phyloP scores from a whole-genome alignment of 35 echinoderm and acorn worm genomes.

The Patiria miniata region DNA sequence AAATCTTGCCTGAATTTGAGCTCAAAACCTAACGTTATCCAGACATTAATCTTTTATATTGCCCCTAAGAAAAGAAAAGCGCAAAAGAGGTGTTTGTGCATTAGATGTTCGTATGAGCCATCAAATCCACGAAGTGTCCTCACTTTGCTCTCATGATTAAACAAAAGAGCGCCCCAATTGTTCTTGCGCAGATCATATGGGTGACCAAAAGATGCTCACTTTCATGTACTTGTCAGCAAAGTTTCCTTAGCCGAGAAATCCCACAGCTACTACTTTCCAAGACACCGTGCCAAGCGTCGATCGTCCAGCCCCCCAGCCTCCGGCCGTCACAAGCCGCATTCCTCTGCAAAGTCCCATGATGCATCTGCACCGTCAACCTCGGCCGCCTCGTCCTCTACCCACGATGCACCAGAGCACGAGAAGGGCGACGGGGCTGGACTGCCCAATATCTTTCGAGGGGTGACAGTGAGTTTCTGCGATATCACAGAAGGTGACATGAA shows the following conservation, averaged over 20 bases:
- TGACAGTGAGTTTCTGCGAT: slow-evolving; percentile 8
- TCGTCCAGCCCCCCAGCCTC: not conserved
- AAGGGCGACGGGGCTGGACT: not conserved
- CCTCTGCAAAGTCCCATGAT: not conserved
- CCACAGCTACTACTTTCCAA: slow-evolving; percentile 3
- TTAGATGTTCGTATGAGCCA: too few species aligned
- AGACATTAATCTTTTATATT: too few species aligned
- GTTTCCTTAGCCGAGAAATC: not conserved
- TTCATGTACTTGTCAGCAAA: too few species aligned
- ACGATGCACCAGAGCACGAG: not conserved
- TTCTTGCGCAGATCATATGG: too few species aligned
- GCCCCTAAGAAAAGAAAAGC: too few species aligned
- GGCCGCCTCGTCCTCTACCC: not conserved
- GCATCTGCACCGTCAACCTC: not conserved
- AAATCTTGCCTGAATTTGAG: too few species aligned
- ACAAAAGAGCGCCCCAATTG: too few species aligned
- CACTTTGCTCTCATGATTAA: too few species aligned
- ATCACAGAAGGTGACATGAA: not conserved
- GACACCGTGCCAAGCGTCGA: not conserved
- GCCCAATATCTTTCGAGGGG: not conserved
- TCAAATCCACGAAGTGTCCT: too few species aligned
- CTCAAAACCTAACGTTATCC: too few species aligned
- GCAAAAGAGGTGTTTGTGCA: too few species aligned
- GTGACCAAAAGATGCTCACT: too few species aligned
- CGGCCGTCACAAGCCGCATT: not conserved